Conservation (phyloP, 2,888 invertebrate species). For the Idaea straminata region DNA sequence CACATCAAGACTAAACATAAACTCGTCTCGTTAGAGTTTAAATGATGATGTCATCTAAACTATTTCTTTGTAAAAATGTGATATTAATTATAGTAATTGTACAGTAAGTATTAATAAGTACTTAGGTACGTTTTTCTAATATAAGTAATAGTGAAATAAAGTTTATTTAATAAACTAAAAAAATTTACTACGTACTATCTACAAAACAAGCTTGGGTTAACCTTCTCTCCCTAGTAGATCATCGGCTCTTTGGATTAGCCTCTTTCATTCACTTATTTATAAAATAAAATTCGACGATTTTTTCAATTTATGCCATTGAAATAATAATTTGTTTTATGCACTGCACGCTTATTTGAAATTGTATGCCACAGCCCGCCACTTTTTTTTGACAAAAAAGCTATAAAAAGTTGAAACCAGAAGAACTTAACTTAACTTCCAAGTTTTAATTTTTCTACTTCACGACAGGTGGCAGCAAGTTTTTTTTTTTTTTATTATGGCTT, state of each 20-base stretch:
- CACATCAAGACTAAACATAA: conserved; percentile 77
- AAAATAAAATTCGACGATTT: not conserved
- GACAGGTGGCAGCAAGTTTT: not conserved
- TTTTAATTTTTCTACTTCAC: not conserved
- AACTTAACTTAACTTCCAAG: not conserved
- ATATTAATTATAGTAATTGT: conserved; percentile 62
- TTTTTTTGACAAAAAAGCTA: not conserved
- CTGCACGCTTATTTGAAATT: no score
- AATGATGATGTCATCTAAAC: conserved; percentile 47
- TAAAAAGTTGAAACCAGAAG: no score
- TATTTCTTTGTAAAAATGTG: conserved; percentile 48
- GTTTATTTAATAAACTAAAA: not conserved
- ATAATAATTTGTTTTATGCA: not conserved
- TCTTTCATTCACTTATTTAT: not conserved
- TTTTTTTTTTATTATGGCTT: no score
- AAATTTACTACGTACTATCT: not conserved
- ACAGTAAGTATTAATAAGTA: not conserved
- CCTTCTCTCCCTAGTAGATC: not conserved
- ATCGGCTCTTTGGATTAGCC: not conserved
- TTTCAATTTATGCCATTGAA: not conserved
- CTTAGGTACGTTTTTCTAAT: not conserved
- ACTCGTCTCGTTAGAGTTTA: conserved; percentile 81
- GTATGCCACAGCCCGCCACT: not conserved
- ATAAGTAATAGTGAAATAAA: not conserved
- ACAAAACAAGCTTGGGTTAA: not conserved